Base-by-base conservation (phyloP, 2,113 vertebrate genomes). In the Charadrius vociferus region DNA sequence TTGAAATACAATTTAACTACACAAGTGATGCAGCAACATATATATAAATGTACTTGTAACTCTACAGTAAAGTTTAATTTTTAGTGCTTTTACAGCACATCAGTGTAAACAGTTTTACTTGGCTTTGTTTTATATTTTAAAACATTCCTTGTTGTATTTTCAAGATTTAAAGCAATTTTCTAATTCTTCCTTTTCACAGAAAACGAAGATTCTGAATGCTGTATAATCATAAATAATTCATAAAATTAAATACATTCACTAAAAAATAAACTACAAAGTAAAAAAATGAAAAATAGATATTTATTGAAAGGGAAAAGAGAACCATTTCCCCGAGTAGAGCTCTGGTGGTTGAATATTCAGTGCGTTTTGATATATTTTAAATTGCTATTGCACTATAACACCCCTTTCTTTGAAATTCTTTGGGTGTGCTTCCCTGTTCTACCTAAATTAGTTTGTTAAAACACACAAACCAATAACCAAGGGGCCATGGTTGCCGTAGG, bases 191-290 rank as follows among this genome's bases (percentile, higher is more conserved):
- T 99, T 99, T 99, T 99, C 99, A 99, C 99, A 99, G 99, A 99
- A 99, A 99, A 99, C 99, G 99, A 99, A 99, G 98, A 99, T 98
- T 99, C 98, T 99, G 99, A 99, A 99, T 99, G 98, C 98, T 97
- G 98, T 98, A 99, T 99, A 99, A 99, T 99, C 99, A 99, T 99
- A 99, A 99, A 99, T 99, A 99, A 99, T 99, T 98, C 97, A 98
- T 99, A 99, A 99, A 99, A 99, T 99, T 99, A 99, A 99, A 99
- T 99, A 99, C 99, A 99, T 99, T 99, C 99, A 99, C 99, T 99
- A 99, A 99, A 99, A 99, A 99, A 99, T 98, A 98, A 99, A 98
- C 99, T 99, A 99, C 99, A 99, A 99, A 99, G 99, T 99, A 99
- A 99, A 98, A 98, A 98, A 98, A 98, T 75, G 98, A 98, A 98